Evolutionary conservation across 2,797 vertebrate species (phyloP).

Genomic region (Acridotheres tristis): DNA sequence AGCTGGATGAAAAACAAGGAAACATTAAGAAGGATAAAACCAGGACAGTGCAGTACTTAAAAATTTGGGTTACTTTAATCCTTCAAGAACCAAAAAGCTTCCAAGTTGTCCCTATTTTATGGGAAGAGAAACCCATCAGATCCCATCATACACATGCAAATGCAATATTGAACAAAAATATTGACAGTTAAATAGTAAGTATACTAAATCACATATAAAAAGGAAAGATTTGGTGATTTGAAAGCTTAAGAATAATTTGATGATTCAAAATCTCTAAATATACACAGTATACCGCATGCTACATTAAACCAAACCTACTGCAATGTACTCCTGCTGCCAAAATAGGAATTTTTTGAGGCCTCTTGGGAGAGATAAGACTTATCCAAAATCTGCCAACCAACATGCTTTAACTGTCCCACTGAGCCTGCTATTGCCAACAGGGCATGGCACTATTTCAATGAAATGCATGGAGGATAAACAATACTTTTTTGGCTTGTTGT

Average conservation of each 20-base stretch:
- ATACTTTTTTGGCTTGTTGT: not conserved
- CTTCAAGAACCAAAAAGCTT: not conserved
- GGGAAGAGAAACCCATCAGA: not conserved
- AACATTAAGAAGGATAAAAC: not conserved
- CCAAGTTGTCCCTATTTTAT: not conserved
- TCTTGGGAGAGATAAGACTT: not conserved
- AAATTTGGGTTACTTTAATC: not conserved
- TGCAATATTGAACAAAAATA: not conserved
- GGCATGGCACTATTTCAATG: not conserved
- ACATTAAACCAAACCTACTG: not conserved
- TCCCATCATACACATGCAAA: not conserved
- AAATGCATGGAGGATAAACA: not conserved
- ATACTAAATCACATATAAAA: not conserved
- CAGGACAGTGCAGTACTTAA: not conserved
- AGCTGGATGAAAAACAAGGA: not conserved
- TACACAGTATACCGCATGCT: not conserved
- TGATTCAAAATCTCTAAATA: not conserved
- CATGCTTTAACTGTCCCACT: not conserved
- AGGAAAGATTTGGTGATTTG: not conserved
- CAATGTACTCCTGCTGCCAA: accelerated
- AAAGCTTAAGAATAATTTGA: not conserved
- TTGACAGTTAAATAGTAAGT: not conserved
- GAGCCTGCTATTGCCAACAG: not conserved
- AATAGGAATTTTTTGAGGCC: not conserved
- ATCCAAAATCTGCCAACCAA: not conserved